These are phyloP conservation scores for Sarcoramphus papa DNA, from an alignment of 2,797 vertebrate genomes.

Conservation along the genomic window DNA sequence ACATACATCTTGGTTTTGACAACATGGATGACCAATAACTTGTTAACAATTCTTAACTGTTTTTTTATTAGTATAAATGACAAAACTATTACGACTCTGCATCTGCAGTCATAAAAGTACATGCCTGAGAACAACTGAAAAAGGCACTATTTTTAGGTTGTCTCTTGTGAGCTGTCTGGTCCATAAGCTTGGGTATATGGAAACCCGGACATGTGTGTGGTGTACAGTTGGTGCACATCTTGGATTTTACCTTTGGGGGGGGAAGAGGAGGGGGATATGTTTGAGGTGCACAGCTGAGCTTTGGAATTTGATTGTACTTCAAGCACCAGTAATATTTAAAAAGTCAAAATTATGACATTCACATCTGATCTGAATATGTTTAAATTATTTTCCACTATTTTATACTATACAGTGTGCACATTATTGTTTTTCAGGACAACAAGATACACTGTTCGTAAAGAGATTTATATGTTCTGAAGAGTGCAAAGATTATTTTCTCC, in stretches of 20 bases:
- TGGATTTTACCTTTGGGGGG: background rate
- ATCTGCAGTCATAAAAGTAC: background rate
- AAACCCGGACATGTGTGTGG: background rate
- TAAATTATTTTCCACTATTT: background rate
- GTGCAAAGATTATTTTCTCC: background rate
- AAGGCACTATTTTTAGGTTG: background rate
- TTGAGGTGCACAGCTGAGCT: background rate
- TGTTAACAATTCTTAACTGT: background rate
- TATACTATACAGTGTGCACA: background rate
- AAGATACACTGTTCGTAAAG: background rate
- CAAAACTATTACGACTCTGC: background rate
- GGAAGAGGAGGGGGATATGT: no score
- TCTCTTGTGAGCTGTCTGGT: background rate
- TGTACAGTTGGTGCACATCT: background rate
- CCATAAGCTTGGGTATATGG: background rate
- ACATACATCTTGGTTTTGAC: background rate
- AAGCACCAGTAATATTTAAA: background rate
- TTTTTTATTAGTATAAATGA: background rate
- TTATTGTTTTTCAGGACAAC: background rate
- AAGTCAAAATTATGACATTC: background rate
- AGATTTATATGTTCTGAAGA: background rate
- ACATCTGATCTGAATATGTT: background rate
- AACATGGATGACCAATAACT: background rate
- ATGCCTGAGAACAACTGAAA: background rate
- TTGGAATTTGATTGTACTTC: background rate